A percentile compares a stretch with the other conserved stretches of the same genome.
phyloP scores from a whole-genome alignment of 2,113 vertebrate species.

The Paracanthobrama guichenoti region DNA sequence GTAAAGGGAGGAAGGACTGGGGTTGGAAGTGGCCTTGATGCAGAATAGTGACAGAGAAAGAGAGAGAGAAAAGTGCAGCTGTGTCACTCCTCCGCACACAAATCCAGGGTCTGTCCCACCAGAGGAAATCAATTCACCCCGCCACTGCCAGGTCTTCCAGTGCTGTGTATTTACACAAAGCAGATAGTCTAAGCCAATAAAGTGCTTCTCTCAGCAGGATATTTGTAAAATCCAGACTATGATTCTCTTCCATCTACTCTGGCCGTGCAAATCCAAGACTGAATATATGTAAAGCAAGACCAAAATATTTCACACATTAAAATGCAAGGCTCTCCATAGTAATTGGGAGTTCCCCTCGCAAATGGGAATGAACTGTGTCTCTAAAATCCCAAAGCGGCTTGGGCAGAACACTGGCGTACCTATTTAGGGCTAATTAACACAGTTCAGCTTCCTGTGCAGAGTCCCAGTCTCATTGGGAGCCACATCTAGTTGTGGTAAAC shows the following conservation, averaged over 20 bases:
- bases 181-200: conserved; percentile 40
- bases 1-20: background rate
- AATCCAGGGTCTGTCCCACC: conserved; percentile 25
- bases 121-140: conserved; percentile 38
- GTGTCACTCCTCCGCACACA: conserved; percentile 19
- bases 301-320: background rate
- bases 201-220: conserved; percentile 20
- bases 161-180: conserved; percentile 38
- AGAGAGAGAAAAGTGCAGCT: conserved; percentile 1
- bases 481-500: background rate
- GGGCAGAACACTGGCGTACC: background rate
- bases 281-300: background rate
- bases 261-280: background rate
- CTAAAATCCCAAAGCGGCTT: conserved; percentile 21
- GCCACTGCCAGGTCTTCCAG: conserved; percentile 9
- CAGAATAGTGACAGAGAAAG: background rate
- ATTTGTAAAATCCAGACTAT: conserved; percentile 7
- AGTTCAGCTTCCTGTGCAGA: background rate
- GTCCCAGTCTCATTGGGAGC: conserved; percentile 6
- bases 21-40: conserved; percentile 19
- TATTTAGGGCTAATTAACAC: conserved; percentile 25
- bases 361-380: background rate
- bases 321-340: background rate
- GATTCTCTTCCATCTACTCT: conserved; percentile 14
- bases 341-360: conserved; percentile 26